A percentile compares a stretch with the other conserved stretches of the same genome.
Conservation (phyloP, 2,888 invertebrate species). For the Morinoia aosen region DNA sequence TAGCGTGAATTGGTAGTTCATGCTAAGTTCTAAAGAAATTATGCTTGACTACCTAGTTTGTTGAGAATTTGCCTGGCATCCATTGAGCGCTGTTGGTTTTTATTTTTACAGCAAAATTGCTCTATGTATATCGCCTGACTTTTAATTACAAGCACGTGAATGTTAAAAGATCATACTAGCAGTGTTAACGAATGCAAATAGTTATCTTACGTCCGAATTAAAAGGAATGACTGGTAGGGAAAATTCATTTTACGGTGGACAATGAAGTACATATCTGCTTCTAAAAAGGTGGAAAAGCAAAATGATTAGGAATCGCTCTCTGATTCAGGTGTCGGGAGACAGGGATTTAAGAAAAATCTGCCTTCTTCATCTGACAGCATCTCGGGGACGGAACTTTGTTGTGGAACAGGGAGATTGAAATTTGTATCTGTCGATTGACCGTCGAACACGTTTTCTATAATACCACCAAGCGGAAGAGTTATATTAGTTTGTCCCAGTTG, state of each 20-base stretch:
- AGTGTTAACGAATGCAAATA: no score
- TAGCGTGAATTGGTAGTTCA: no score
- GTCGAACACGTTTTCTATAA: background rate
- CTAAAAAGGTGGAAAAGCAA: background rate
- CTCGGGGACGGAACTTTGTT: background rate
- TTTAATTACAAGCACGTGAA: no score
- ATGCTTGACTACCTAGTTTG: no score
- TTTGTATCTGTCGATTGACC: background rate
- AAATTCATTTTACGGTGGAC: background rate
- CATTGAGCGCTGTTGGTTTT: no score
- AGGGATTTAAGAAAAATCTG: background rate
- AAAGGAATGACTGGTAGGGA: background rate
- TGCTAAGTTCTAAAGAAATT: no score
- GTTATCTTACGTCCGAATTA: no score
- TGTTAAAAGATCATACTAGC: no score
- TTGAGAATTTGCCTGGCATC: no score
- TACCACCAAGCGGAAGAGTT: background rate
- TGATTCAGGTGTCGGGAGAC: background rate
- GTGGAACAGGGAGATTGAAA: background rate
- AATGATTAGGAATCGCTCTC: background rate
- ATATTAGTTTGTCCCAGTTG: conserved; percentile 66
- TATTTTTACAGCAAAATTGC: no score
- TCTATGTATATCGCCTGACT: no score
- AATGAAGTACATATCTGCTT: background rate
- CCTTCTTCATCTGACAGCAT: no score